phyloP scores from a whole-genome alignment of 2,888 invertebrate species.

The Drosophila diplacantha region DNA sequence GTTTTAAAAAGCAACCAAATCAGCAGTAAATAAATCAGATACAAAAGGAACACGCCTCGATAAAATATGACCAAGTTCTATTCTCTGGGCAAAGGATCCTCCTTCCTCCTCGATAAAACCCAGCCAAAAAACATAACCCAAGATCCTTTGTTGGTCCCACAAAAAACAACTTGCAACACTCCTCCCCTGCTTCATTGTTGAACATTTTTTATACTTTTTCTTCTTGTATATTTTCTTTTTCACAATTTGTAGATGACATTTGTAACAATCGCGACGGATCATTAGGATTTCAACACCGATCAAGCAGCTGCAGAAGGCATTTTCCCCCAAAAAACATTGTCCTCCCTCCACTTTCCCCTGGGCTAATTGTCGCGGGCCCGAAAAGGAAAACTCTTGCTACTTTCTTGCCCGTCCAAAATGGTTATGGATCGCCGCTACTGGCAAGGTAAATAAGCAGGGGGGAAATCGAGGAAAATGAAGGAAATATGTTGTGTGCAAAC shows the following conservation, averaged over 20 bases:
- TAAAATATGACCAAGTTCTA: neutral
- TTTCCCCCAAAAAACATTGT: conserved; percentile 6
- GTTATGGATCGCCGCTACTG: conserved; percentile 33
- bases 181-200: conserved; percentile 9
- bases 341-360: neutral
- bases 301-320: conserved; percentile 26
- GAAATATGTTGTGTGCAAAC: conserved; percentile 15
- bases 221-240: neutral
- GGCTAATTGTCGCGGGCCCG: conserved; percentile 40
- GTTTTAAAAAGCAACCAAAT: too few relatives aligned
- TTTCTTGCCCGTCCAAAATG: conserved; percentile 19
- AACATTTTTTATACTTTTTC: conserved; percentile 8
- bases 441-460: conserved; percentile 20
- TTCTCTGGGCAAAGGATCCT: neutral
- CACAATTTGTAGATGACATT: conserved; percentile 38
- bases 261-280: conserved; percentile 30
- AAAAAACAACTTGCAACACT: conserved; percentile 28
- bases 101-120: neutral
- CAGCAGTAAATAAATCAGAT: neutral
- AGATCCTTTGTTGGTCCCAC: conserved; percentile 12
- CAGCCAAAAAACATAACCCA: conserved; percentile 18
- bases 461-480: conserved; percentile 1
- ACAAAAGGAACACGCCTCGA: neutral
- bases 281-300: conserved; percentile 41
- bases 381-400: conserved; percentile 10